phyloP scores from a whole-genome alignment of 2,888 invertebrate species.

The Archaeoteleia sp. region DNA sequence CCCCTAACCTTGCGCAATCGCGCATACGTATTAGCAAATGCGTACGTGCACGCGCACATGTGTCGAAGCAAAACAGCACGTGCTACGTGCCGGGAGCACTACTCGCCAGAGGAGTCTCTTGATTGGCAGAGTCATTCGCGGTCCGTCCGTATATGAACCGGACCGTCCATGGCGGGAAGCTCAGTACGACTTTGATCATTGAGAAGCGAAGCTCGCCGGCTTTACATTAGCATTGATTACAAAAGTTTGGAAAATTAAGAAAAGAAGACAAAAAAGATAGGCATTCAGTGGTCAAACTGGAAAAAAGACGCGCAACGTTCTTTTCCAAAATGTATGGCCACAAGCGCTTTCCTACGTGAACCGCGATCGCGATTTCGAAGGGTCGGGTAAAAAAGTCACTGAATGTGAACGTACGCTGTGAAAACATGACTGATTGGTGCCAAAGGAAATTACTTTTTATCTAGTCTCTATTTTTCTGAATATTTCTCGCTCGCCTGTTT shows the following conservation, averaged over 20 bases:
- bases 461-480: conserved; percentile 4
- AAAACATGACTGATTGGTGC: conserved; percentile 23
- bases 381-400: no score
- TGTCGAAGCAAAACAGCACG: conserved; percentile 58
- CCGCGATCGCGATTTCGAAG: conserved; percentile 4
- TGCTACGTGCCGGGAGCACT: conserved; percentile 64
- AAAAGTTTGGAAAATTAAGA: no score
- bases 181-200: conserved; percentile 64
- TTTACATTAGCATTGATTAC: background rate
- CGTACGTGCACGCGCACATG: conserved; percentile 36
- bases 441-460: conserved; percentile 9
- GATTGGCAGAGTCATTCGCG: conserved; percentile 30
- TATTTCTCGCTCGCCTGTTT: background rate
- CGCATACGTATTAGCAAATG: conserved; percentile 6
- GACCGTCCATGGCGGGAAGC: conserved; percentile 48
- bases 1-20: conserved; percentile 45
- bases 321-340: conserved; percentile 29
- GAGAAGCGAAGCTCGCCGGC: conserved; percentile 56
- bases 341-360: conserved; percentile 44
- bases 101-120: conserved; percentile 49
- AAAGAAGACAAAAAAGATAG: no score
- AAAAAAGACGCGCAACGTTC: background rate
- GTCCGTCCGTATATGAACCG: conserved; percentile 54
- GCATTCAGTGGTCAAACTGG: no score
- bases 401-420: background rate